These are phyloP conservation scores for Grus americana DNA, from an alignment of 2,113 vertebrate genomes.

Conservation along the genomic window DNA sequence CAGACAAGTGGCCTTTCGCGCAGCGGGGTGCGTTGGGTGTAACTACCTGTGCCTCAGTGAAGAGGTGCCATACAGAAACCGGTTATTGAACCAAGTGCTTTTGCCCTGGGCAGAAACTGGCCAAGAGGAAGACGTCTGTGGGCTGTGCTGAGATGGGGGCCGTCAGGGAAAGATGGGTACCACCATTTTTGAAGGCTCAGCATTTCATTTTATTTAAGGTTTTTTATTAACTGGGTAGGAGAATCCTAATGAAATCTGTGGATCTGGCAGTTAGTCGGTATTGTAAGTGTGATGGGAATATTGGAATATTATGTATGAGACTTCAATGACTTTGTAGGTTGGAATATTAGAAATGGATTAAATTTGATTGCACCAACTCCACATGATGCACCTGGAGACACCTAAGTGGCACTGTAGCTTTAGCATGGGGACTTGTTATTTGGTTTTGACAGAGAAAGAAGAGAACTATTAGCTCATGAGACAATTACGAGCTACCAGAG, in stretches of 20 bases:
- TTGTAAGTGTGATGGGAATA: background rate
- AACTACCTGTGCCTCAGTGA: background rate
- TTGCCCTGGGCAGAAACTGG: background rate
- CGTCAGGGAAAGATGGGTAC: background rate
- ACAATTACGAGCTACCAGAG: background rate
- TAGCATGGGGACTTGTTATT: background rate
- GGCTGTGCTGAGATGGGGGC: background rate
- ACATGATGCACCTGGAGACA: background rate
- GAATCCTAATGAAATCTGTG: background rate
- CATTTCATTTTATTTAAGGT: background rate
- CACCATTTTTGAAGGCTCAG: background rate
- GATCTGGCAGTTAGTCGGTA: background rate
- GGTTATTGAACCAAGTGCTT: background rate
- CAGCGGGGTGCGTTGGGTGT: background rate
- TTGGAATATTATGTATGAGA: background rate
- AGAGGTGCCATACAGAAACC: background rate
- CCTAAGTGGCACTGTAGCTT: background rate
- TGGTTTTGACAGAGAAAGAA: background rate
- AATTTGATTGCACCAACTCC: background rate
- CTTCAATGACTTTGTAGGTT: background rate
- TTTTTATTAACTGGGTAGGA: background rate
- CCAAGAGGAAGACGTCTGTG: fast-evolving
- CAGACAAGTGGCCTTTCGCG: fast-evolving
- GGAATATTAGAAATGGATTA: background rate
- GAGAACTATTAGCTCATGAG: background rate